Conservation (phyloP, 2,797 vertebrate genomes). For the Antennarius maculatus region DNA sequence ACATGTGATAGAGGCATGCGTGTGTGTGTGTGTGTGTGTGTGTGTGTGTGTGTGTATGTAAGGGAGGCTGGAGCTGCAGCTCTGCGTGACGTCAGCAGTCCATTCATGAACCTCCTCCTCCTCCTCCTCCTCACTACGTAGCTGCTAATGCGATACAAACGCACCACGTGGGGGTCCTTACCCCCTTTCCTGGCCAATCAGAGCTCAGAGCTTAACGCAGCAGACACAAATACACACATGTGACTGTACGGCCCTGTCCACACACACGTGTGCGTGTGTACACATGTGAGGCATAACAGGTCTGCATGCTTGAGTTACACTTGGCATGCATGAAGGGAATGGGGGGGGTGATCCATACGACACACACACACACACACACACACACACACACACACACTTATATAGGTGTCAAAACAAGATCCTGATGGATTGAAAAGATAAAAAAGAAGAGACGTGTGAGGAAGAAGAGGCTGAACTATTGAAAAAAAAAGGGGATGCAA, state of each 20-base stretch:
- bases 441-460: background rate
- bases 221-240: slow-evolving; percentile 44
- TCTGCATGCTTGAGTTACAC: slow-evolving; percentile 37
- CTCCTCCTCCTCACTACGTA: slow-evolving; percentile 53
- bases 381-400: background rate
- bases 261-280: slow-evolving; percentile 41
- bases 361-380: background rate
- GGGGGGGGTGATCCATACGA: background rate
- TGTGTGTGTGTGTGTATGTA: background rate
- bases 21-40: background rate
- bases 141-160: slow-evolving; percentile 69
- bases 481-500: background rate
- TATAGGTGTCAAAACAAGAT: slow-evolving; percentile 3
- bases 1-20: background rate
- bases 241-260: slow-evolving; percentile 18
- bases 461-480: background rate
- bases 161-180: slow-evolving; percentile 79
- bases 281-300: slow-evolving; percentile 43
- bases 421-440: slow-evolving; percentile 5
- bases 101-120: slow-evolving; percentile 68
- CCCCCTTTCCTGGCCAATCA: slow-evolving; percentile 78
- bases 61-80: slow-evolving; percentile 40
- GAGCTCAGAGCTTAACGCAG: slow-evolving; percentile 46
- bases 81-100: slow-evolving; percentile 52
- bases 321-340: slow-evolving; percentile 10